Percentiles rank a stretch among this genome's conserved stretches.
These are phyloP conservation scores for Tychaedon coryphoeus DNA, from an alignment of 2,113 vertebrate species.

Conservation along the genomic window DNA sequence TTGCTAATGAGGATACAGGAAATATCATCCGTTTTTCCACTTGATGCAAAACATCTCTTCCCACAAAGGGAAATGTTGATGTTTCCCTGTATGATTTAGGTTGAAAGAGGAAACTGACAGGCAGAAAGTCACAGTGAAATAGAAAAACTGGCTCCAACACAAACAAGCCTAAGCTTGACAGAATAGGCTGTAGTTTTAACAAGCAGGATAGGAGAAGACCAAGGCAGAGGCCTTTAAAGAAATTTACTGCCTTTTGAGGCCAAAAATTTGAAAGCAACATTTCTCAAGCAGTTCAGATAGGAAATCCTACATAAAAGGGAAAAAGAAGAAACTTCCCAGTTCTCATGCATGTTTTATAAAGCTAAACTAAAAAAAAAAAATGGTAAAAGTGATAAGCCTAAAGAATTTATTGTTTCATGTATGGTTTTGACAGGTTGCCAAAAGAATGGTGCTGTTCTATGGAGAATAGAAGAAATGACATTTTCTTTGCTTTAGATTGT, in stretches of 20 bases:
- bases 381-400: conserved; percentile 31
- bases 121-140: background rate
- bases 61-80: conserved; percentile 28
- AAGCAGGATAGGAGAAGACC: conserved; percentile 1
- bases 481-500: conserved; percentile 52
- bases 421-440: conserved; percentile 28
- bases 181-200: conserved; percentile 33
- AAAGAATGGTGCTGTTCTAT: background rate
- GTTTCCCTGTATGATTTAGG: conserved; percentile 7
- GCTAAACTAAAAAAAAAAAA: background rate
- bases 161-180: conserved; percentile 60
- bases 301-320: background rate
- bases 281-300: background rate
- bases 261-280: background rate
- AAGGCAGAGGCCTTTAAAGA: background rate
- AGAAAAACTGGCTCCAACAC: conserved; percentile 34
- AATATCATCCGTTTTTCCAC: conserved; percentile 46
- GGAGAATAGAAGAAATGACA: conserved; percentile 16
- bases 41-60: conserved; percentile 40
- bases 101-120: conserved; percentile 34
- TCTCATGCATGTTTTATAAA: background rate
- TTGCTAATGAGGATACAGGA: conserved; percentile 46
- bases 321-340: background rate
- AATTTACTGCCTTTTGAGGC: background rate
- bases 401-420: conserved; percentile 40